Evolutionary conservation across 2,888 invertebrate species (phyloP), one percentile per base, ranked within the genome.

Genomic region (Thymelicus lineola): DNA sequence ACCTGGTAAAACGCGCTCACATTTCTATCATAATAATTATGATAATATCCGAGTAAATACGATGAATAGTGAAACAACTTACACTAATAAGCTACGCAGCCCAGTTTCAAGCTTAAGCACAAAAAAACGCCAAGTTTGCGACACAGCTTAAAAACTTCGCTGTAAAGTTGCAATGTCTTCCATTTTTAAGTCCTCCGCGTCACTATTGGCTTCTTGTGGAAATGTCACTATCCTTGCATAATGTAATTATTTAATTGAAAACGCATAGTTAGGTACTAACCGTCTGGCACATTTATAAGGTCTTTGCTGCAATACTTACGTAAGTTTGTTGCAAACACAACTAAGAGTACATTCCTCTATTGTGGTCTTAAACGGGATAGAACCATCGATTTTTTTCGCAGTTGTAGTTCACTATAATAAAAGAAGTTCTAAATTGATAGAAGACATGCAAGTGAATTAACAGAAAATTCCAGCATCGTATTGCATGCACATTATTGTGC

Each of bases 101-200:
- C 57, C 57, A 68, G 68, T 62, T 68, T 57, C 66, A 17, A 14
- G 36, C 53, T 57, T 55, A 28, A 68, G 62, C 45, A 55, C 68
- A 57, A 57, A 20, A 48, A 68, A 68, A 62, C 46, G 57, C 57
- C 55, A 38, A 42, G 55, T 62, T 38, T 62, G 46, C 57, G 50
- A 57, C 46, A 46, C 68, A 48, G 35, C 46, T 62, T 62, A 35
- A 62, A 62, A 57, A 20, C 46, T 68, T 62, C 53, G 68, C 55
- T 68, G 57, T 62, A 46, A 68, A 68, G 55, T 68, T 68, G 55
- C 68, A 57, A 67, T 60, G 67, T 61, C 67, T 66, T 50, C 28
- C 46, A 12, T 62, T 68, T 35, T 57, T 36, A 17, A 36, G 50
- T 50, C 48, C 28, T 57, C 46, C 60, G 45, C 50, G 12, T 42